Percentiles rank a stretch among this genome's conserved stretches.
phyloP scores from a whole-genome alignment of 2,888 invertebrate genomes.

The Eurytoma adleriae region DNA sequence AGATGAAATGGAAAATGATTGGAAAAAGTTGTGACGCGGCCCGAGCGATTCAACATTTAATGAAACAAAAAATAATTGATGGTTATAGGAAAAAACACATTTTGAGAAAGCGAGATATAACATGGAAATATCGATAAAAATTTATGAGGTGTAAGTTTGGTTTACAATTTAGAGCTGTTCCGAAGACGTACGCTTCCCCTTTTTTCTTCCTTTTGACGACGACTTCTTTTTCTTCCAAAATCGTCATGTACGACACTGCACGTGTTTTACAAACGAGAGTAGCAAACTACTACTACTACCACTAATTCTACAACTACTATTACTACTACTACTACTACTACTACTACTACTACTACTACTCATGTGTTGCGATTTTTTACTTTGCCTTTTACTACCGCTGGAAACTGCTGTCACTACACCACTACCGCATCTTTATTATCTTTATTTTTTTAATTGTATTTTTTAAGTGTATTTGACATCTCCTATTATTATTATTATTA shows the following conservation, averaged over 20 bases:
- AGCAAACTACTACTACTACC: background rate
- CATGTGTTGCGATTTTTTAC: slow-evolving; percentile 43
- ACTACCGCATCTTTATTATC: slow-evolving; percentile 37
- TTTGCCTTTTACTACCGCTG: slow-evolving; percentile 28
- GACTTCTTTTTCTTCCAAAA: slow-evolving; percentile 49
- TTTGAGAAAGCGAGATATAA: slow-evolving; percentile 27
- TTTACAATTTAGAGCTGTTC: slow-evolving; percentile 69
- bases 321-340: slow-evolving; percentile 22
- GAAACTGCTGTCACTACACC: slow-evolving; percentile 31
- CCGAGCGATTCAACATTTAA: too few species aligned
- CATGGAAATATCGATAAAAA: background rate
- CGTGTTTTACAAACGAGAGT: background rate
- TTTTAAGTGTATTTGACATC: slow-evolving; percentile 50
- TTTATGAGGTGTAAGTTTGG: slow-evolving; percentile 65
- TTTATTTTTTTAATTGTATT: slow-evolving; percentile 49
- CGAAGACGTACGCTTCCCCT: slow-evolving; percentile 61
- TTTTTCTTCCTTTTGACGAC: slow-evolving; percentile 36
- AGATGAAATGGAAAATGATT: slow-evolving; percentile 4
- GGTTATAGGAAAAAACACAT: slow-evolving; percentile 13
- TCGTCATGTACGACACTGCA: slow-evolving; percentile 11
- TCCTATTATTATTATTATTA: slow-evolving; percentile 53
- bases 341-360: slow-evolving; percentile 8
- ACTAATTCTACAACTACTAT: slow-evolving; percentile 13
- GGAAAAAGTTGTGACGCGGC: background rate
- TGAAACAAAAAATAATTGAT: background rate